Evolutionary conservation across 2,113 vertebrate genomes (phyloP), one percentile per base, ranked within the genome.

Genomic region (Thamnophis sirtalis): DNA sequence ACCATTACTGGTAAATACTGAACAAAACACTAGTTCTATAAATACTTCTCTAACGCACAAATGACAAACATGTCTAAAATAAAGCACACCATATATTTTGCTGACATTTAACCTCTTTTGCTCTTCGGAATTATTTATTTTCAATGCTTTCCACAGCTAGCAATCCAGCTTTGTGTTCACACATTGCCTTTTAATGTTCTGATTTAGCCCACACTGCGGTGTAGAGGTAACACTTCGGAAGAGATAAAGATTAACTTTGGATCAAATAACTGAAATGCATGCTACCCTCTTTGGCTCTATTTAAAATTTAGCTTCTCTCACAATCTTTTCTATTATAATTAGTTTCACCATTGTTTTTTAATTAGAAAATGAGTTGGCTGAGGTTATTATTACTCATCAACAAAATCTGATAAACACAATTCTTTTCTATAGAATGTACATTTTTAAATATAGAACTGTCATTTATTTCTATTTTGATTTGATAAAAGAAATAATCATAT

Each of bases 101-200:
- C 56, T 53, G 17, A 43, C 17, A 63, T 26, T 3, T 51, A 0
- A 26, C 5, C 15, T 26, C 54, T 5, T 1, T 63, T 51, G 19
- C 13, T 68, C 0, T 86, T 1, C 0, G 54, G 55, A 15, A 0
- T 43, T 55, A 2, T 51, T 9, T 92, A 28, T 56, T 89, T 90
- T 88, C 60, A 56, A 24, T 21, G 43, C 49, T 56, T n/a, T 11
- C 26, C 48, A 1, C 51, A 0, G 22, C 80, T 22, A 86, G 8
- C 48, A 50, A 84, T 53, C 1, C 89, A 17, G 58, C 86, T 55
- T 55, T 0, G 51, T 2, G 53, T 49, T 89, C 68, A 89, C 63
- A 84, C 50, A 90, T 49, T 55, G 24, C 19, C 26, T 80, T 10
- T 84, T 84, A 92, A 87, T 93, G 89, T 38, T 92, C 55, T 90